Evolutionary conservation across 2,888 invertebrate species (phyloP), one percentile per base, ranked within the genome.

Genomic region (Mythimna ferrago): DNA sequence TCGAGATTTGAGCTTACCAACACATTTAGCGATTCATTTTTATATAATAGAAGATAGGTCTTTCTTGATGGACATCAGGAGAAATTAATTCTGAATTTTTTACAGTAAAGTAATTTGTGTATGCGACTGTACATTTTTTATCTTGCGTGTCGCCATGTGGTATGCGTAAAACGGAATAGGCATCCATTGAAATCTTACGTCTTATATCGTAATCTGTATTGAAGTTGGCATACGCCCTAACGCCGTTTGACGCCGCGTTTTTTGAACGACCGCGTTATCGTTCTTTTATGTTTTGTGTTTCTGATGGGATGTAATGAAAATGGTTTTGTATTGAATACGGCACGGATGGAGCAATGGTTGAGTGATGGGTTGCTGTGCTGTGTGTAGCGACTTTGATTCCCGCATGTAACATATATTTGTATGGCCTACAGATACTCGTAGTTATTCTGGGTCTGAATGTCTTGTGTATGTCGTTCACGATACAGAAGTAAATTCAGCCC

Each of bases 141-240:
- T 76, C 61, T 48, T 62, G 60, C 63, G 57, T 57, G 56, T 53
- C 53, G 68, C 58, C 54, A 54, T 71, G 82, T 2, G 74, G 53
- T 35, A 56, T 66, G 56, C 65, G 65, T 80, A 81, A 78, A 84
- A 69, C 53, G 63, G 69, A 57, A 69, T 62, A 73, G 72, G 9
- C 9, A 58, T 48, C 60, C 76, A 79, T 84, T 73, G 56, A 77
- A 83, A 77, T 73, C 65, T 71, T 66, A 66, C 74, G 68, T 53
- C 65, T 75, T 66, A 73, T 60, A 60, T 80, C 71, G 75, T 84
- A 77, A 73, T 80, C 56, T 75, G 73, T 64, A 57, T 60, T 54
- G 74, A 51, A 60, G 66, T 48, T 19, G 19, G 71, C 48, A 10
- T 44, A 78, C 60, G 66, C 9, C 48, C 16, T 48, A 48, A 35